Conservation (phyloP, 2,888 invertebrate genomes). For the Eupithecia tripunctaria region DNA sequence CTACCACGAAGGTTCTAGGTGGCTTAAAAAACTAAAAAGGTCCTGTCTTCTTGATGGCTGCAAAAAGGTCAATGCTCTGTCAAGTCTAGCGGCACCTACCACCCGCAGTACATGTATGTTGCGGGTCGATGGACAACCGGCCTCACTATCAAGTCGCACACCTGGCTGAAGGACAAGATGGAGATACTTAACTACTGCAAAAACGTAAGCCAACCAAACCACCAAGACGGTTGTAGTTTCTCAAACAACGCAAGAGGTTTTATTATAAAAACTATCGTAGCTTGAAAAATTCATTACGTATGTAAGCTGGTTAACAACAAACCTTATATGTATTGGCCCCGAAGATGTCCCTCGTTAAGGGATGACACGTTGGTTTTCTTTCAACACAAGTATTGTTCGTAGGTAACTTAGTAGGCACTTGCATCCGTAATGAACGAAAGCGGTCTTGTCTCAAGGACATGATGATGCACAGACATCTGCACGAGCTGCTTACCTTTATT, state of each 20-base stretch:
- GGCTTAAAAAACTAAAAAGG: not conserved
- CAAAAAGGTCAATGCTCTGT: slow-evolving; percentile 81
- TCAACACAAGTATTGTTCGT: no score
- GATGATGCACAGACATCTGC: no score
- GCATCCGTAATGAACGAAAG: no score
- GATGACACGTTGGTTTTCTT: no score
- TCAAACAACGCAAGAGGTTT: not conserved
- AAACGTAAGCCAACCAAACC: slow-evolving; percentile 86
- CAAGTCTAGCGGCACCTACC: slow-evolving; percentile 92
- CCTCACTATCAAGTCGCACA: slow-evolving; percentile 91
- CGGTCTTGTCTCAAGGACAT: slow-evolving; percentile 93
- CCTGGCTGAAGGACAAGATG: slow-evolving; percentile 96
- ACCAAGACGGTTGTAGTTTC: not conserved
- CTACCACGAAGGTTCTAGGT: not conserved
- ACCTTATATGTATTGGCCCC: no score
- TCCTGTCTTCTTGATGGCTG: not conserved
- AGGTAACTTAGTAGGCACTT: no score
- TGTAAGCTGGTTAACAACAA: no score
- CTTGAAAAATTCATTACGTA: no score
- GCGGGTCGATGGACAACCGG: slow-evolving; percentile 96
- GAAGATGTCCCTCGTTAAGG: no score
- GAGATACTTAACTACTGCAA: slow-evolving; percentile 98
- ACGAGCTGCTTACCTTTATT: no score
- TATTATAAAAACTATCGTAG: no score
- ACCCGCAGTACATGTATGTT: slow-evolving; percentile 96